These are phyloP conservation scores for Drosophila tropicalis DNA, from an alignment of 1,140 invertebrate genomes.

Conservation along the genomic window DNA sequence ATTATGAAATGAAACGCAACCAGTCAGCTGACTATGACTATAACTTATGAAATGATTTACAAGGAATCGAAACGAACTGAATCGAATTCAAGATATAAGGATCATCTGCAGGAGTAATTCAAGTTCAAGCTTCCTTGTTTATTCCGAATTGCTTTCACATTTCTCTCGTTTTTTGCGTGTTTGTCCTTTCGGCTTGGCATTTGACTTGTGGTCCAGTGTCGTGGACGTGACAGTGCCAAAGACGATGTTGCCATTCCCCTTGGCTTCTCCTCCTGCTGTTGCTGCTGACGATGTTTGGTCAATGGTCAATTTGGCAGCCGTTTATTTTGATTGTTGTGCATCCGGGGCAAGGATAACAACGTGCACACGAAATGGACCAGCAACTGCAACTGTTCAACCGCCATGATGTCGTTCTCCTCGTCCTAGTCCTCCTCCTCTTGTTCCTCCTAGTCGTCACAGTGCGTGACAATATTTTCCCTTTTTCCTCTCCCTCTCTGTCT, in stretches of 20 bases:
- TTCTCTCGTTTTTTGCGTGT: constrained; percentile 10
- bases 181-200: constrained; percentile 37
- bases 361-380: constrained; percentile 69
- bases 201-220: constrained; percentile 47
- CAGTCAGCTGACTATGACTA: constrained; percentile 3
- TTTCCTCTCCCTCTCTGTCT: background rate
- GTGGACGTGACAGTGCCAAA: constrained; percentile 65
- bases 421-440: background rate
- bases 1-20: constrained; percentile 29
- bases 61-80: constrained; percentile 9
- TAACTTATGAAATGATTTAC: background rate
- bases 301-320: constrained; percentile 83
- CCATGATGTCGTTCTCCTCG: background rate
- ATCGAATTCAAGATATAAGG: too few relatives aligned
- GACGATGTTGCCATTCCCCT: constrained; percentile 32
- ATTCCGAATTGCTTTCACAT: background rate
- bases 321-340: constrained; percentile 83
- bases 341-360: constrained; percentile 75
- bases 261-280: constrained; percentile 15
- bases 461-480: constrained; percentile 35
- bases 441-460: background rate
- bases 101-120: too few relatives aligned
- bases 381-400: constrained; percentile 28
- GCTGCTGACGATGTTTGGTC: constrained; percentile 75
- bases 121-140: too few relatives aligned